These are phyloP conservation scores for Psephotus haematonotus DNA, from an alignment of 2,113 vertebrate genomes.

Conservation along the genomic window DNA sequence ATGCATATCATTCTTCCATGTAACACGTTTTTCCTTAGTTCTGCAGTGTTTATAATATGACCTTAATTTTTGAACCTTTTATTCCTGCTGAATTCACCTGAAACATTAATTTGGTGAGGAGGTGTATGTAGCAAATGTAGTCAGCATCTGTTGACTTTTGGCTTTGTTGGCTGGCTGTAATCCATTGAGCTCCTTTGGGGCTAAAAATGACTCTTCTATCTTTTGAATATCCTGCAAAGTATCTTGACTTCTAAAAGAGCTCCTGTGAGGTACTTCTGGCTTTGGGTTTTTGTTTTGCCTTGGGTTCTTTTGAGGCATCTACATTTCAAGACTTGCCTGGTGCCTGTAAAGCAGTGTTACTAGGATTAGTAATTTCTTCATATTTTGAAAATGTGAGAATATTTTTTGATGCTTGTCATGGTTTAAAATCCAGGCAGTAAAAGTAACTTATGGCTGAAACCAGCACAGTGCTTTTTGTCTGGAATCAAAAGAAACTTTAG, in stretches of 20 bases:
- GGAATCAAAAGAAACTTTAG: background rate
- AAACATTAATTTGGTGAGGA: background rate
- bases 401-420: background rate
- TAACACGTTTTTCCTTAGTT: background rate
- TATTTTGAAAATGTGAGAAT: background rate
- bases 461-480: background rate
- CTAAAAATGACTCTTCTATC: background rate
- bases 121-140: background rate
- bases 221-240: background rate
- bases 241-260: background rate
- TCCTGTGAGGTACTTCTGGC: background rate
- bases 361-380: background rate
- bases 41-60: background rate
- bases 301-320: background rate
- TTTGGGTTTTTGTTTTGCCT: background rate
- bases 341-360: background rate
- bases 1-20: accelerated
- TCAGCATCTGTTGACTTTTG: background rate
- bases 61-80: background rate
- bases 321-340: background rate
- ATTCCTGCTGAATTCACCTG: background rate
- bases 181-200: background rate
- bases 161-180: background rate
- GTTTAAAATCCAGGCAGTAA: background rate
- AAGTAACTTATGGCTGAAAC: background rate